Conservation (phyloP, 1,140 invertebrate species). For the Microplitis demolitor region DNA sequence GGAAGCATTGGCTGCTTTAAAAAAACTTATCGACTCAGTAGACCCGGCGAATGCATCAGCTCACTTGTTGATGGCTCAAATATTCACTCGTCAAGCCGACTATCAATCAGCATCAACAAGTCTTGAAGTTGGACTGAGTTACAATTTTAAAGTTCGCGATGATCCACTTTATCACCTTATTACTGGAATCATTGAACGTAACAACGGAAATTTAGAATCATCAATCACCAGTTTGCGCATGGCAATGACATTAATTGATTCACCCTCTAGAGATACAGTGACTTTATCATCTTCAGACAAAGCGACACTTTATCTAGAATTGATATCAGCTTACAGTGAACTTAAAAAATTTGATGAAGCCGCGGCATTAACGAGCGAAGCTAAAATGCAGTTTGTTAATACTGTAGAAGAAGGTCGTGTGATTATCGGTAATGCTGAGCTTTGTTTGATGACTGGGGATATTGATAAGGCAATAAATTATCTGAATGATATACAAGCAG, state of each 20-base stretch:
- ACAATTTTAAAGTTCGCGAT: conserved; percentile 90
- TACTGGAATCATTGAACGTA: conserved; percentile 80
- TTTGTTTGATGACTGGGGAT: conserved; percentile 81
- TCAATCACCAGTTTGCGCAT: conserved; percentile 77
- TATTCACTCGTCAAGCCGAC: conserved; percentile 75
- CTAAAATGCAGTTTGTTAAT: conserved; percentile 75
- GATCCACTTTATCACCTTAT: conserved; percentile 90
- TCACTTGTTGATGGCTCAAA: conserved; percentile 87
- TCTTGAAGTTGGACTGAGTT: conserved; percentile 86
- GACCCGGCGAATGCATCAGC: conserved; percentile 81
- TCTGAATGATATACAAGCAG: conserved; percentile 75
- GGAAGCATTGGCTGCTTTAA: conserved; percentile 69
- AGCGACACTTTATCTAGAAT: conserved; percentile 85
- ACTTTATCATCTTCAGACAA: conserved; percentile 71
- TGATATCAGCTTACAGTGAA: conserved; percentile 78
- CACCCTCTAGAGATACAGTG: conserved; percentile 7
- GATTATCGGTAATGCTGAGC: conserved; percentile 82
- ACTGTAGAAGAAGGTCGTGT: conserved; percentile 85
- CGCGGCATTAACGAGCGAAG: conserved; percentile 79
- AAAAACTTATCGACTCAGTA: conserved; percentile 74
- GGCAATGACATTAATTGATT: conserved; percentile 66
- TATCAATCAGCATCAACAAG: conserved; percentile 81
- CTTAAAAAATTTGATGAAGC: conserved; percentile 80
- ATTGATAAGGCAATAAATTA: conserved; percentile 80
- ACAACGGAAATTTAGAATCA: conserved; percentile 73